Conservation (phyloP, 37 sponge, comb jelly and placozoan genomes). For the Beroe forskalii region DNA sequence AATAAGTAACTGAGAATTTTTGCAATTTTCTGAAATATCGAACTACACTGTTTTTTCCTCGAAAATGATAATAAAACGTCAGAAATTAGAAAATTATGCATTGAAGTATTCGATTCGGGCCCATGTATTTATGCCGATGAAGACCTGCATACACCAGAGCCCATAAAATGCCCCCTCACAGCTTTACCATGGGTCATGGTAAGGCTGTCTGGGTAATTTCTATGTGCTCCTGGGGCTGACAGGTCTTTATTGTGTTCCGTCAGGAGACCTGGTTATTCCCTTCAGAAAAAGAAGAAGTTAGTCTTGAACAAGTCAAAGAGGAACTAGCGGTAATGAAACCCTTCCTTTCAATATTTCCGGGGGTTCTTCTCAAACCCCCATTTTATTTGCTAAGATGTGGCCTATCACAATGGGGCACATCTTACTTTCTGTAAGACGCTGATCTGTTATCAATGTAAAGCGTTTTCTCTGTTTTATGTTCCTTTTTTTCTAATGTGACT, state of each 20-base stretch:
- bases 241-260: neutral
- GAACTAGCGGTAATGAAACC: constrained; percentile 66
- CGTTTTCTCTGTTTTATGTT: too few species aligned
- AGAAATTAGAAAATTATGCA: too few species aligned
- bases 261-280: constrained; percentile 62
- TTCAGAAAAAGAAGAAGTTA: constrained; percentile 60
- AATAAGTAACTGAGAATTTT: too few species aligned
- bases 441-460: too few species aligned
- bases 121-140: too few species aligned
- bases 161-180: constrained; percentile 10
- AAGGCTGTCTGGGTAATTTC: neutral
- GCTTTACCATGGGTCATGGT: neutral
- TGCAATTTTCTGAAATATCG: too few species aligned
- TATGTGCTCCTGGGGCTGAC: neutral
- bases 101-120: too few species aligned
- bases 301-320: constrained; percentile 46
- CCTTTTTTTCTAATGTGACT: neutral
- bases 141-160: neutral
- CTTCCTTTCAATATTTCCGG: neutral
- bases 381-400: neutral
- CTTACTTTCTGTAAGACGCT: too few species aligned
- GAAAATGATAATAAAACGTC: too few species aligned
- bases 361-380: neutral
- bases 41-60: too few species aligned
- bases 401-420: neutral